Percentiles rank a stretch among this genome's conserved stretches.
Evolutionary conservation across 2,797 vertebrate species (phyloP).

Genomic region (Novumbra hubbsi): DNA sequence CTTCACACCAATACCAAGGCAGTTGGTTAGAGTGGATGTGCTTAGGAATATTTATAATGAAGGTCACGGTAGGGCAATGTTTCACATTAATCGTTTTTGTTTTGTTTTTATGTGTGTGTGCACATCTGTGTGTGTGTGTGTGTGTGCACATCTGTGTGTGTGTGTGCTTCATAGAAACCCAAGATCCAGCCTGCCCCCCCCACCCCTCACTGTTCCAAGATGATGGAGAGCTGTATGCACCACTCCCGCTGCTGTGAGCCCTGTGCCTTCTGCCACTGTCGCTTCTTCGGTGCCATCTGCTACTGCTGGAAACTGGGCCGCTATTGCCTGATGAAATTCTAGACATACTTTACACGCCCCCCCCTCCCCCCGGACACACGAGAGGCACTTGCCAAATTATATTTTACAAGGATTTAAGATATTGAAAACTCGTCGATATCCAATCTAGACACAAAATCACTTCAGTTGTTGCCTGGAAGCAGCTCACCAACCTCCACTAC

Average conservation of each 20-base stretch:
- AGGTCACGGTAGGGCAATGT: no score
- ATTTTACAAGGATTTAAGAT: no score
- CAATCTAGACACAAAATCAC: not conserved
- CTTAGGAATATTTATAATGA: no score
- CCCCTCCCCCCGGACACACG: no score
- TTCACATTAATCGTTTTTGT: not conserved
- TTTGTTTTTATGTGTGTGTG: constrained; percentile 14
- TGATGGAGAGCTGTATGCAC: constrained; percentile 80
- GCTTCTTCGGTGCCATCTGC: constrained; percentile 84
- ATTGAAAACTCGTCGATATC: no score
- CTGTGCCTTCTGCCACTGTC: constrained; percentile 81
- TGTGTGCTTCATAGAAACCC: constrained; percentile 35
- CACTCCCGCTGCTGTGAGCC: constrained; percentile 80
- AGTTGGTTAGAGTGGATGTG: no score
- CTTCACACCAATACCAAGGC: not conserved
- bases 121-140: constrained; percentile 2
- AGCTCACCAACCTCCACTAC: not conserved
- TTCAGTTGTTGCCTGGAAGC: not conserved
- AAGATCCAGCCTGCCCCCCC: not conserved
- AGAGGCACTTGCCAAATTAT: not conserved
- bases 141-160: not conserved
- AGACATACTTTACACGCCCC: not conserved
- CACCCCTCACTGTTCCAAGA: constrained; percentile 67
- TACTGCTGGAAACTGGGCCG: constrained; percentile 75
- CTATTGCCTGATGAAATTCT: constrained; percentile 35